Evolutionary conservation across 2,888 invertebrate genomes (phyloP).

Genomic region (Sphaerophoria taeniata): DNA sequence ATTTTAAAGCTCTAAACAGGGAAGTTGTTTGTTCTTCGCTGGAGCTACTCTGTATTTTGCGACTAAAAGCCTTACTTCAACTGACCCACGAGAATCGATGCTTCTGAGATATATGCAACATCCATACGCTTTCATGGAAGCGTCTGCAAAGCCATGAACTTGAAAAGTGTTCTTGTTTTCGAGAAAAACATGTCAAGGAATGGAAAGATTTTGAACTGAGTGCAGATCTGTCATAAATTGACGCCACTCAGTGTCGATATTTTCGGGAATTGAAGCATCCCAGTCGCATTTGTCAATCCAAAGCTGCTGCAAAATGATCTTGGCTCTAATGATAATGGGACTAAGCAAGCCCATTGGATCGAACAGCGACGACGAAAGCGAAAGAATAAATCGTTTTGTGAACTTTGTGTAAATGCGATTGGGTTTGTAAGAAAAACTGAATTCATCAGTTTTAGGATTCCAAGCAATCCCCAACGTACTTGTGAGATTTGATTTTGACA

Average conservation of each 20-base stretch:
- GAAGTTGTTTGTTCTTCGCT: conserved; percentile 57
- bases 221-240: conserved; percentile 31
- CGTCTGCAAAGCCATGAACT: conserved; percentile 49
- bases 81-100: conserved; percentile 22
- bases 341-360: conserved; percentile 64
- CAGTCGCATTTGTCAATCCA: conserved; percentile 56
- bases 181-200: conserved; percentile 28
- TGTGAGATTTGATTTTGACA: no score
- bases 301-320: conserved; percentile 67
- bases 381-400: conserved; percentile 16
- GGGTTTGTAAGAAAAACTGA: conserved; percentile 1
- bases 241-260: conserved; percentile 8
- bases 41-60: conserved; percentile 70
- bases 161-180: not conserved
- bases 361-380: conserved; percentile 44
- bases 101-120: conserved; percentile 55
- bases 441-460: conserved; percentile 35
- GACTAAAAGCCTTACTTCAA: conserved; percentile 38
- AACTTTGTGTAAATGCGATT: not conserved
- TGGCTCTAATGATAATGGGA: conserved; percentile 57
- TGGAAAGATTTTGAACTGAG: conserved; percentile 14
- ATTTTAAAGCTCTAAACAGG: conserved; percentile 57
- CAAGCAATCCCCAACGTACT: conserved; percentile 34
- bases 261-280: conserved; percentile 37
- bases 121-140: conserved; percentile 55